Evolutionary conservation across 2,113 vertebrate species (phyloP), one percentile per base, ranked within the genome.

Genomic region (Grammomys dolichurus): DNA sequence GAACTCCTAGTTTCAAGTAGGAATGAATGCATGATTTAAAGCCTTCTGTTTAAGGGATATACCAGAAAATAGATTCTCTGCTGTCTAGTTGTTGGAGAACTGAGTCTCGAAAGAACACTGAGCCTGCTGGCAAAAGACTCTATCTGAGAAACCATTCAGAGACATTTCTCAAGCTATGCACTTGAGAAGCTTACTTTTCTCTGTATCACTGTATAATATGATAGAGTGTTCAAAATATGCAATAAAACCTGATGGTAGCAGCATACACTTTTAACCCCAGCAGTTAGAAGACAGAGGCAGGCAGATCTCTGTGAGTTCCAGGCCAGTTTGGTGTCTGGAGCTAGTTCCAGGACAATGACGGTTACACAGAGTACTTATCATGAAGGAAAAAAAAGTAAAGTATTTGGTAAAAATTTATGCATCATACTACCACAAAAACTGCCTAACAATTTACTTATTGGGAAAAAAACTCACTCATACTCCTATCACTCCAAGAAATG

Each of bases 131-230:
- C 12, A 36, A 33, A 58, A 51, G n/a, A 28, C 58, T 43, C 3
- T 43, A 24, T 14, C 24, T 46, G 24, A 67, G 60, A 4, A 48
- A 20, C 26, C 69, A 14, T 46, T 22, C n/a, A 67, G 69, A 80
- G 1, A 46, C 33, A 10, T 0, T 4, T 48, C 1, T 0, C 9
- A 28, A 48, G 31, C 14, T 12, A 9, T 56, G 8, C 8, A 5
- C 31, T 72, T 14, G 33, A 22, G 36, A 67, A 33, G 1, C 1
- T 3, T 58, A 12, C 9, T 31, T 54, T 89, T 85, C 31, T 89
- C 56, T 46, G 0, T 31, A 20, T 33, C 26, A 28, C 24, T 9
- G 7, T 22, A n/a, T 58, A 60, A 9, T 75, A 70, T 24, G 69
- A 69, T 33, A 11, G 0, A 51, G 7, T 46, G 16, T 58, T 73